Evolutionary conservation across 2,888 invertebrate genomes (phyloP).

Genomic region (Protonemura montana): DNA sequence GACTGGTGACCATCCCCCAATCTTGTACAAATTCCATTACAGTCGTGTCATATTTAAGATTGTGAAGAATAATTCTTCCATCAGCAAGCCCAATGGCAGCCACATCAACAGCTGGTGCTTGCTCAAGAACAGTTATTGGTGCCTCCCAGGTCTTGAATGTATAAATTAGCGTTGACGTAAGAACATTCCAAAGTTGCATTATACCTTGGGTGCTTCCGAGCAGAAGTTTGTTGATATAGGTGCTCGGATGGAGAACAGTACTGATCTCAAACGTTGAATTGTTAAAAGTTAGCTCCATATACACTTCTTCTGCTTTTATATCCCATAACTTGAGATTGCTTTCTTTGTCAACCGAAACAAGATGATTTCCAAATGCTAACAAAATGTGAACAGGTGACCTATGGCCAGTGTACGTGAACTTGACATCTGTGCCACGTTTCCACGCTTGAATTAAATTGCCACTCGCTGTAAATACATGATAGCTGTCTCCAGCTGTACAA

Average conservation of each 20-base stretch:
- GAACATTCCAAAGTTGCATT: slow-evolving; percentile 90
- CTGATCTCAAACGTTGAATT: slow-evolving; percentile 78
- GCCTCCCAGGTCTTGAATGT: slow-evolving; percentile 78
- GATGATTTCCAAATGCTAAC: slow-evolving; percentile 84
- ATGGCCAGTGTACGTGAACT: slow-evolving; percentile 81
- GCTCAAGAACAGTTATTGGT: slow-evolving; percentile 76
- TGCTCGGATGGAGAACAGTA: slow-evolving; percentile 87
- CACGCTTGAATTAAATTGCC: slow-evolving; percentile 84
- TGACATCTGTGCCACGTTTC: slow-evolving; percentile 84
- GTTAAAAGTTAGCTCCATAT: slow-evolving; percentile 74
- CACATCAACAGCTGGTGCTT: slow-evolving; percentile 93
- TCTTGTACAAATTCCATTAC: slow-evolving; percentile 85
- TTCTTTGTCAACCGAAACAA: slow-evolving; percentile 83
- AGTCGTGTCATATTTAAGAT: slow-evolving; percentile 83
- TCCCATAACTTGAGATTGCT: slow-evolving; percentile 86
- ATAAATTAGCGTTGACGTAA: slow-evolving; percentile 76
- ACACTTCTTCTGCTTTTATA: slow-evolving; percentile 74
- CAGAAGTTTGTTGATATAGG: slow-evolving; percentile 93
- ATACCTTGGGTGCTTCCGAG: slow-evolving; percentile 85
- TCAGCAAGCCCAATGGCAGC: slow-evolving; percentile 84
- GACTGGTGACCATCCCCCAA: slow-evolving; percentile 85
- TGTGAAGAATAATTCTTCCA: slow-evolving; percentile 86
- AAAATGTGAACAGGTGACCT: slow-evolving; percentile 74
- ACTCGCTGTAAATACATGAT: slow-evolving; percentile 80
- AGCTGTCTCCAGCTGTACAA: slow-evolving; percentile 77